A percentile compares a stretch with the other conserved stretches of the same genome.
Conservation (phyloP, 1,140 invertebrate species). For the Danaus melanippus region DNA sequence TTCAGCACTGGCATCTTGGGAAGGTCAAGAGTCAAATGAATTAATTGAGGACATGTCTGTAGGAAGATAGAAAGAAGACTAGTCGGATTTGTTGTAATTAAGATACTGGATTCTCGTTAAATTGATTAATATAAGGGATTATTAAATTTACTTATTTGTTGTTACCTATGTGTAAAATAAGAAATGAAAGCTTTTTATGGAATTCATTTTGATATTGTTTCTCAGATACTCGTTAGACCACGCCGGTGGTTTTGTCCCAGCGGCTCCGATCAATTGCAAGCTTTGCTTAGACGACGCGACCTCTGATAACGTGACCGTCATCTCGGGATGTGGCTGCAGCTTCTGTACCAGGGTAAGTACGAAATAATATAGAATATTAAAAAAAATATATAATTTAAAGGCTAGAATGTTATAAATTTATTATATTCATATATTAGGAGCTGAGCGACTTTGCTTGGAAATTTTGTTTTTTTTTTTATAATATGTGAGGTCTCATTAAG, state of each 20-base stretch:
- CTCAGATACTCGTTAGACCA: constrained; percentile 72
- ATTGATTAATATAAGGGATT: too few species aligned
- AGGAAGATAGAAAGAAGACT: too few species aligned
- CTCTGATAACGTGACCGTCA: constrained; percentile 77
- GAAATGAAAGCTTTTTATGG: too few species aligned
- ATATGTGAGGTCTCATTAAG: too few species aligned
- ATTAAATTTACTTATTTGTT: too few species aligned
- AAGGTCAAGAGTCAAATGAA: too few species aligned
- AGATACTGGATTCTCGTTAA: too few species aligned
- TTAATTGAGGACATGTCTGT: too few species aligned
- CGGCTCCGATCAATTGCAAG: constrained; percentile 80
- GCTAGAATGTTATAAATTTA: not conserved
- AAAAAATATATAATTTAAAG: not conserved
- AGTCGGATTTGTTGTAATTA: too few species aligned
- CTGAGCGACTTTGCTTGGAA: not conserved
- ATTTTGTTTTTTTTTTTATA: not conserved
- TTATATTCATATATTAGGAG: not conserved
- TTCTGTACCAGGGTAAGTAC: constrained; percentile 86
- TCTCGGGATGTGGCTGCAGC: constrained; percentile 85
- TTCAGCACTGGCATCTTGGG: too few species aligned
- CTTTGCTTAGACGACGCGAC: constrained; percentile 88
- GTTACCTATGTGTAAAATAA: too few species aligned
- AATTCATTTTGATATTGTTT: not conserved
- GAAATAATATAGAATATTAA: not conserved
- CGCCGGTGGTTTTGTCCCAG: constrained; percentile 77